These are phyloP conservation scores for Siniperca obscura DNA, from an alignment of 2,797 vertebrate genomes.

Conservation along the genomic window DNA sequence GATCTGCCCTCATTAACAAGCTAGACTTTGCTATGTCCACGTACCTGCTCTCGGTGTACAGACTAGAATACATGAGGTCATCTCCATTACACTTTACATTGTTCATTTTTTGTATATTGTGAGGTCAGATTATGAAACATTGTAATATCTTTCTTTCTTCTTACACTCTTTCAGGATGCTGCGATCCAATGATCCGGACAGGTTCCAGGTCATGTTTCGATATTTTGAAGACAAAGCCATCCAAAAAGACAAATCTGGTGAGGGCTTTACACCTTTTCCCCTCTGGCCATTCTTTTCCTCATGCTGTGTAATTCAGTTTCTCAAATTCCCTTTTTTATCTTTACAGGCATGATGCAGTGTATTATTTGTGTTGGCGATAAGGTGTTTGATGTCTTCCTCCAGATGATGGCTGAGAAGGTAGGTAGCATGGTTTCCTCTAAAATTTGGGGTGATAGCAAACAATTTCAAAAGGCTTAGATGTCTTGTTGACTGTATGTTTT, in stretches of 20 bases:
- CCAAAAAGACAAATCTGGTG: slow-evolving; percentile 97
- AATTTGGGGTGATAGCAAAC: not conserved
- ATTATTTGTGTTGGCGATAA: slow-evolving; percentile 97
- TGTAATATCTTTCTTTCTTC: not conserved
- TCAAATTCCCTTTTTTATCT: not conserved
- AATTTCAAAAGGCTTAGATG: not conserved
- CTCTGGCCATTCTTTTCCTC: not conserved
- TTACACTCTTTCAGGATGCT: slow-evolving; percentile 86
- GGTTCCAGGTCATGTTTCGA: slow-evolving; percentile 97
- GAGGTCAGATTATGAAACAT: not conserved
- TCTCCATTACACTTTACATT: not conserved
- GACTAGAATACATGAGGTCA: slow-evolving; percentile 97
- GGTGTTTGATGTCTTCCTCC: slow-evolving; percentile 97
- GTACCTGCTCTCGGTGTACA: slow-evolving; percentile 96
- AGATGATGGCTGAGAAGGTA: slow-evolving; percentile 99
- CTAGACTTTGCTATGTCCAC: slow-evolving; percentile 98
- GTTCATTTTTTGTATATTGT: not conserved
- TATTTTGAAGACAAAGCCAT: slow-evolving; percentile 98
- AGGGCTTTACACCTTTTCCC: slow-evolving; percentile 32
- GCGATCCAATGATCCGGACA: slow-evolving; percentile 92
- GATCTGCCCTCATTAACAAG: slow-evolving; percentile 94
- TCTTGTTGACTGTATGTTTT: not conserved
- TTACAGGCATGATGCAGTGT: slow-evolving; percentile 97
- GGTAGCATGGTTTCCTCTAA: not conserved
- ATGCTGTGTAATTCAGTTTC: not conserved